These are phyloP conservation scores for Tachycineta bicolor DNA, from an alignment of 2,113 vertebrate genomes.

Conservation along the genomic window DNA sequence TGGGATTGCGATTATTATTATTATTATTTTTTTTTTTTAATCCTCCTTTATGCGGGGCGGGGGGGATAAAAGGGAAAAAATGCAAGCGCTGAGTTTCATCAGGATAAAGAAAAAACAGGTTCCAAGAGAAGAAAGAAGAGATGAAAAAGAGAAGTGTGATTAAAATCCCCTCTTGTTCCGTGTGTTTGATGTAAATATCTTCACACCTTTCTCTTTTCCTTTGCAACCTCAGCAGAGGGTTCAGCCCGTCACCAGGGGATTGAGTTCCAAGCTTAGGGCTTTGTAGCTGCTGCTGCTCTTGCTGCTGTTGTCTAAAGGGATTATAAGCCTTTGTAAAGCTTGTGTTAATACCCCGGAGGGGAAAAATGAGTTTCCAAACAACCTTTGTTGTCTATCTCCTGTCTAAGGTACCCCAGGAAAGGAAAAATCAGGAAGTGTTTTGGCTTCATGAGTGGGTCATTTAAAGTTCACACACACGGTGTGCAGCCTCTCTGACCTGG, in stretches of 20 bases:
- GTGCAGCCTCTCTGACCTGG: not conserved
- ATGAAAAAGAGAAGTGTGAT: slow-evolving; percentile 60
- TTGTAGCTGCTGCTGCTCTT: slow-evolving; percentile 57
- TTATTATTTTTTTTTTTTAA: not conserved
- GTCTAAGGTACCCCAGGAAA: not conserved
- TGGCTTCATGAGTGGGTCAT: not conserved
- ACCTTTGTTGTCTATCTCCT: slow-evolving; percentile 37
- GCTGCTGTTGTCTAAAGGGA: slow-evolving; percentile 66
- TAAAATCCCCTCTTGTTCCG: slow-evolving; percentile 58
- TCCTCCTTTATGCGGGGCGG: not conserved
- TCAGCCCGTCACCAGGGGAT: slow-evolving; percentile 32
- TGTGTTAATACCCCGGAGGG: slow-evolving; percentile 66
- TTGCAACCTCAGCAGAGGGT: slow-evolving; percentile 38
- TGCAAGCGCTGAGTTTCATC: slow-evolving; percentile 44
- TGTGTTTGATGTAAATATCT: slow-evolving; percentile 56
- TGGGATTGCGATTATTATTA: not conserved
- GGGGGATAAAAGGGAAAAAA: not conserved
- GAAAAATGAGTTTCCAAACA: slow-evolving; percentile 63
- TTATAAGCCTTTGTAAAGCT: slow-evolving; percentile 69
- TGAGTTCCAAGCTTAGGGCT: slow-evolving; percentile 50
- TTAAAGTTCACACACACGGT: not conserved
- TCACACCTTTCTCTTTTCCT: slow-evolving; percentile 58
- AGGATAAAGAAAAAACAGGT: slow-evolving; percentile 10
- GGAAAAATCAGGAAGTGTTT: not conserved
- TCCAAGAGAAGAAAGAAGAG: slow-evolving; percentile 39